Evolutionary conservation across 2,888 invertebrate species (phyloP), one percentile per base, ranked within the genome.

Genomic region (Odontocerum albicorne): DNA sequence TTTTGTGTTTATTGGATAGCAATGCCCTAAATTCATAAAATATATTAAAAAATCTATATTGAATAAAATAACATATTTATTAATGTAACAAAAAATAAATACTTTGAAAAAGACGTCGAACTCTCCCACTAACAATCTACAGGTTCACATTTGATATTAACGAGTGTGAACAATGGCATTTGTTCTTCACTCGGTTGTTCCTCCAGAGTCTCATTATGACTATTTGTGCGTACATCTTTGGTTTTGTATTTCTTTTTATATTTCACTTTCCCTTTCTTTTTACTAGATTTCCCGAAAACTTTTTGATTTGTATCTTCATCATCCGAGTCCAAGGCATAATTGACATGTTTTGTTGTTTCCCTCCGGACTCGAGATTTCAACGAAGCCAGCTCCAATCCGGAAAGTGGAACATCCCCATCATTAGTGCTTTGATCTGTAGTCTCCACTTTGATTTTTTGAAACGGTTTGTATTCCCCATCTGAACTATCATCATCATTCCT

Each of bases 221-320:
- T 20, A 22, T 21, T 43, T 8, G 32, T 31, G 4, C 12, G 32
- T n/a, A 47, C 32, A 12, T 40, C 40, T 32, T 44, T 49, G 57
- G 21, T 61, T 59, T 32, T 66, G 61, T 19, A 62, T 63, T 40
- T 62, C 53, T 57, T 43, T 4, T 45, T 56, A n/a, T 56, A 60
- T 19, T 55, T 59, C 12, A 42, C 36, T 52, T 56, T 52, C 17
- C 39, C 21, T 32, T 38, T 59, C 10, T 56, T 45, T 12, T 54
- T 59, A 2, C 62, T 62, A 3, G 57, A 55, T 2, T 64, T 64
- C n/a, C 63, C 63, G 31, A 58, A 52, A 7, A 52, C 45, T 36
- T 65, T 65, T 20, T 55, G 62, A 4, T 61, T 61, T 3, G 64
- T 62, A 4, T 63, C 62, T 49, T 63, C 57, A 1, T 62, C 63